Conservation (phyloP, 2,113 vertebrate genomes). For the Ictidomys tridecemlineatus region DNA sequence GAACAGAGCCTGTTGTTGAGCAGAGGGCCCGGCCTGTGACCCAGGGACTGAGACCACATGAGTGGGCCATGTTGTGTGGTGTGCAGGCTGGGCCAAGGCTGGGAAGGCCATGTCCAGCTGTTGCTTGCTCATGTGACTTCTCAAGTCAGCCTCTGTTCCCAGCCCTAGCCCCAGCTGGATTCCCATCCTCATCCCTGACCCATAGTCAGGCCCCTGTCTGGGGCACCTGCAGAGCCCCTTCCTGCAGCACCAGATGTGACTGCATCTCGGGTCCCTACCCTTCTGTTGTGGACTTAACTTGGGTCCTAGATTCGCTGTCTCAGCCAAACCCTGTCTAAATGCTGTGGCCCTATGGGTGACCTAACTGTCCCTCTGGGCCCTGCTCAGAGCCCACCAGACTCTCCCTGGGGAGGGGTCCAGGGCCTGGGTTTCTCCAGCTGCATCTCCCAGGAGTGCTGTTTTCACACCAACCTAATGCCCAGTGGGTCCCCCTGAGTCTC, state of each 20-base stretch:
- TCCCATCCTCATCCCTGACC: too few species aligned
- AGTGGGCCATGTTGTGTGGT: too few species aligned
- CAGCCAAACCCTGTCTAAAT: too few species aligned
- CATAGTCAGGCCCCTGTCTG: accelerated
- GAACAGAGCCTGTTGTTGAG: not conserved
- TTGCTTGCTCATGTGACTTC: not conserved
- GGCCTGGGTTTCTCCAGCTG: not conserved
- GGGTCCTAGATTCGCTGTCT: not conserved
- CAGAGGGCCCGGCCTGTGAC: not conserved
- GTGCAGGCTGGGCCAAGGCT: not conserved
- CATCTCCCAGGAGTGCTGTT: not conserved
- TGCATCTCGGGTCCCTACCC: accelerated
- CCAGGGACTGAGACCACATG: accelerated
- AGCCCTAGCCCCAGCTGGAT: not conserved
- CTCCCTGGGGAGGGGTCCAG: not conserved
- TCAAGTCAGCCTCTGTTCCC: not conserved
- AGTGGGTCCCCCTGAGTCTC: not conserved
- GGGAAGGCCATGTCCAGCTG: accelerated
- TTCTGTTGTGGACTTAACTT: not conserved
- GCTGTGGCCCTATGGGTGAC: not conserved
- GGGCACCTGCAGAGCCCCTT: not conserved
- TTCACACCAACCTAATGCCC: not conserved
- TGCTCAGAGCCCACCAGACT: not conserved
- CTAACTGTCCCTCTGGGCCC: not conserved
- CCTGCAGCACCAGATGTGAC: not conserved